Evolutionary conservation across 2,888 invertebrate genomes (phyloP).

Genomic region (Rambutsinella grinnellia): DNA sequence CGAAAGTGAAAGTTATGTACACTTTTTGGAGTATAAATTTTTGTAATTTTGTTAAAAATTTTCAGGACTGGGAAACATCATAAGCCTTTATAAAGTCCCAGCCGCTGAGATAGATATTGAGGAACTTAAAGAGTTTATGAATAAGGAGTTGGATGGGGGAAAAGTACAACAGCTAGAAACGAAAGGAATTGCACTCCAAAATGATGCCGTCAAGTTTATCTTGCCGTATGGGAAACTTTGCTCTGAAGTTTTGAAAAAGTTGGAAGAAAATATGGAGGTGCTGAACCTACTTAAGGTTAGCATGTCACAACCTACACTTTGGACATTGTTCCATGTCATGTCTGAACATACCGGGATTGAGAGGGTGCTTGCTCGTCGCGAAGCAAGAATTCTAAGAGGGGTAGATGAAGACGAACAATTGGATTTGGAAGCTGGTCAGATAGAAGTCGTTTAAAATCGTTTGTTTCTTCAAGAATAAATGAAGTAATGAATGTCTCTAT

Average conservation of each 20-base stretch:
- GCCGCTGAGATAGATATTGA: not conserved
- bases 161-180: conserved; percentile 17
- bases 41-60: too few species aligned
- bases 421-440: not conserved
- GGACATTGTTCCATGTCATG: conserved; percentile 37
- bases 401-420: conserved; percentile 1
- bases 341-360: conserved; percentile 28
- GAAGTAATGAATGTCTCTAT: too few species aligned
- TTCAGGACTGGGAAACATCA: conserved; percentile 18
- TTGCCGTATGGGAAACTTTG: conserved; percentile 32
- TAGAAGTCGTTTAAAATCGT: too few species aligned
- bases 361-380: conserved; percentile 13
- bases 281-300: conserved; percentile 29
- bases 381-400: conserved; percentile 13
- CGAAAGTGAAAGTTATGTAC: too few species aligned
- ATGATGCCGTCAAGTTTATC: conserved; percentile 27
- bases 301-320: conserved; percentile 35
- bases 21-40: conserved; percentile 1
- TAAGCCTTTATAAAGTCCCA: conserved; percentile 9
- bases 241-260: conserved; percentile 19
- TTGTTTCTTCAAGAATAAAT: too few species aligned
- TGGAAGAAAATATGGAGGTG: conserved; percentile 30
- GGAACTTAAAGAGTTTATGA: conserved; percentile 6
- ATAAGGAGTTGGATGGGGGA: conserved; percentile 16
- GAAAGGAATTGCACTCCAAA: conserved; percentile 7